Evolutionary conservation across 1,140 invertebrate genomes (phyloP).

Genomic region (Drosophila hydei): DNA sequence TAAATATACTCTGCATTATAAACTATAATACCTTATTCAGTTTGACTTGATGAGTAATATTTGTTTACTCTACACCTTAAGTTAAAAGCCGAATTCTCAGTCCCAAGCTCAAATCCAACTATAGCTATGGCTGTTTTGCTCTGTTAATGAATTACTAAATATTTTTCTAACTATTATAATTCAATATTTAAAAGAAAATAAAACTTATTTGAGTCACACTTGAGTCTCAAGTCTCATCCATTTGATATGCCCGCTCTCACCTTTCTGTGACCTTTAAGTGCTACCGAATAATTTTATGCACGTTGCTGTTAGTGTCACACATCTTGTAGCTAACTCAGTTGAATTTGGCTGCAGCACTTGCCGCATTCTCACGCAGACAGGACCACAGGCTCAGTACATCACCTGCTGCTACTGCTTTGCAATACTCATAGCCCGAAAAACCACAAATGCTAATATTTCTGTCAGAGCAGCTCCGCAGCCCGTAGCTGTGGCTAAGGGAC

Average conservation of each 20-base stretch:
- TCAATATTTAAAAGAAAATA: no score
- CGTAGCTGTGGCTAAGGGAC: background rate
- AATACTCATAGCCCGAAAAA: conserved; percentile 37
- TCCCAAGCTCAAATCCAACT: no score
- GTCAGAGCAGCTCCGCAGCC: conserved; percentile 55
- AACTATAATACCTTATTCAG: no score
- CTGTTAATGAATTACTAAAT: no score
- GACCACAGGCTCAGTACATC: conserved; percentile 4
- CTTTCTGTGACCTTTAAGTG: background rate
- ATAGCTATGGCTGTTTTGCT: no score
- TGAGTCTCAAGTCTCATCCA: background rate
- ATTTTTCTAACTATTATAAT: no score
- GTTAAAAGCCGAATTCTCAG: no score
- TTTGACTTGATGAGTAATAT: no score
- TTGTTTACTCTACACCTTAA: no score
- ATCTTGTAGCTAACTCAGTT: conserved; percentile 11
- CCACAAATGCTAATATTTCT: conserved; percentile 81
- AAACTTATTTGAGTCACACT: background rate
- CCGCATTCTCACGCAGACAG: conserved; percentile 52
- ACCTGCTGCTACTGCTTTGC: background rate
- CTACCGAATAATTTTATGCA: background rate
- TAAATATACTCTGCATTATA: no score
- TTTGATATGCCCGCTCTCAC: background rate
- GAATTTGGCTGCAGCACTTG: conserved; percentile 53
- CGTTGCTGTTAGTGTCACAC: conserved; percentile 29